Base-by-base conservation (phyloP, 2,113 vertebrate genomes). In the Catharus fuscescens region DNA sequence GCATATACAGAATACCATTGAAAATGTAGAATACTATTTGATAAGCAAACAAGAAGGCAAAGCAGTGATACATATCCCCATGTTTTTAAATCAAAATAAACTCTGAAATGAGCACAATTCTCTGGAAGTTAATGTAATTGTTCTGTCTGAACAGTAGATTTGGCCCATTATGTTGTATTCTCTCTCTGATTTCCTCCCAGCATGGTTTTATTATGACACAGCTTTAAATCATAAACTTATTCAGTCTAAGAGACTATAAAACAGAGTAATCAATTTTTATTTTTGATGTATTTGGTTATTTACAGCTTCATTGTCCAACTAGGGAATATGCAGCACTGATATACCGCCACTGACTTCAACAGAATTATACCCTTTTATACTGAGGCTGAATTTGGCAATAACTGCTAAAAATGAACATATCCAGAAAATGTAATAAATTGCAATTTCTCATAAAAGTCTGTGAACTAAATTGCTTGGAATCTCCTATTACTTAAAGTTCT, bases 211-310 rank as follows among this genome's bases (percentile, higher is more conserved):
- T 90, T 87, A 91, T 59, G 84, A 93, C 92, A 86, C 1, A 12
- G 50, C 74, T 88, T 92, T 96, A 96, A 97, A 96, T 96, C 91
- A 94, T 83, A 94, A 95, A 91, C 74, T 95, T 96, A 97, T 96
- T 95, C 91, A 94, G 93, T 95, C 93, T 95, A 93, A 95, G 94
- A 97, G 95, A 97, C 93, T 92, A 93, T 95, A 95, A 97, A 96
- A 90, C 56, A 95, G 70, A 92, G 91, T 94, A 86, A 96, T 97
- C 93, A 95, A 92, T 96, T 97, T 97, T 97, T 94, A 90, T 89
- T 96, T 97, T 96, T 95, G 81, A 97, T 95, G 71, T 88, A 86
- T 96, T 97, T 94, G 66, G 78, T 96, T 96, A 97, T 96, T 96
- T 97, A 97, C 91, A 95, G 78, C 90, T 90, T 88, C 95, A 93